Percentiles rank a stretch among this genome's conserved stretches.
Conservation (phyloP, 2,888 invertebrate genomes). For the Cosmopolites sordidus region DNA sequence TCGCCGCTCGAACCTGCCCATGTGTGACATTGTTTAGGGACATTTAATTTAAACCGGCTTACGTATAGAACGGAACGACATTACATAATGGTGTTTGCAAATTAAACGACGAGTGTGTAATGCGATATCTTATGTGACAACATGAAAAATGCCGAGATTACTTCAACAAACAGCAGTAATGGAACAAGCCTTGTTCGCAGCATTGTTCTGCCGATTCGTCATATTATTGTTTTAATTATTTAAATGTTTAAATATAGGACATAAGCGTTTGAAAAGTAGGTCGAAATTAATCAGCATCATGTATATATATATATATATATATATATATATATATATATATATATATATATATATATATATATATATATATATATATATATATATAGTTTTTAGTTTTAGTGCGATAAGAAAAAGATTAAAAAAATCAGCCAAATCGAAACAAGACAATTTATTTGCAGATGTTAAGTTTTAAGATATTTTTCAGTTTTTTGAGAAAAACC, state of each 20-base stretch:
- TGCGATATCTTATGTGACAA: no score
- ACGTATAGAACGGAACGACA: not conserved
- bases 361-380: not conserved
- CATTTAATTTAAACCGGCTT: constrained; percentile 6
- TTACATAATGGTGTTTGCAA: constrained; percentile 6
- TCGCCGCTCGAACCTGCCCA: constrained; percentile 8
- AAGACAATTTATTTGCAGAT: no score
- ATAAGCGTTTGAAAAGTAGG: not conserved
- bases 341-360: not conserved
- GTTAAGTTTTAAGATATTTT: no score
- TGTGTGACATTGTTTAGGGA: constrained; percentile 12
- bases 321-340: not conserved
- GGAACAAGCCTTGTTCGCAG: no score
- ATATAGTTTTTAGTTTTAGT: not conserved
- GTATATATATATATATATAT: not conserved
- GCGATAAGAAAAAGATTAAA: no score
- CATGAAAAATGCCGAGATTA: no score
- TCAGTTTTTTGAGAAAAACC: no score
- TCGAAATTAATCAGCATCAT: not conserved
- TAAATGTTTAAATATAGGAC: no score
- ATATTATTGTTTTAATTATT: no score
- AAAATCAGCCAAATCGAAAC: no score
- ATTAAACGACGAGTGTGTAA: not conserved
- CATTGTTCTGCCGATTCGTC: no score
- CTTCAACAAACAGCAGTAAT: no score